A percentile compares a stretch with the other conserved stretches of the same genome.
Evolutionary conservation across 2,797 vertebrate species (phyloP).

Genomic region (Diglossa cyanea): DNA sequence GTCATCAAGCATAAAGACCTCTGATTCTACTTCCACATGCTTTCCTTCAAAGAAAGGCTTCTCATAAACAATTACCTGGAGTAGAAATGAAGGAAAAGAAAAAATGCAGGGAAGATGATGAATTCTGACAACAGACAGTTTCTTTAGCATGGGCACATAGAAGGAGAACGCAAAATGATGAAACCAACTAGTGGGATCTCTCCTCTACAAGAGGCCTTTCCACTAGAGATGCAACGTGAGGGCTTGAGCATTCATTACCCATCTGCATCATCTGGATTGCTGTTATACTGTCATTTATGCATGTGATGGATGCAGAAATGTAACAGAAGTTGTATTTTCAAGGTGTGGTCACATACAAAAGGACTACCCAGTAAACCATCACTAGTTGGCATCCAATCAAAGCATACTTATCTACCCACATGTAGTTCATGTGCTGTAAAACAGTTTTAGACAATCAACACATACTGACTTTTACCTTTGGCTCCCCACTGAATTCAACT

Average conservation of each 20-base stretch:
- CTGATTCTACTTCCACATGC: conserved; percentile 80
- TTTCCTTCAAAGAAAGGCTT: conserved; percentile 89
- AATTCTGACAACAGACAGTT: neutral
- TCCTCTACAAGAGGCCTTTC: neutral
- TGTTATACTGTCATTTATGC: neutral
- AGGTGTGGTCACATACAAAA: neutral
- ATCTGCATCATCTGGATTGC: neutral
- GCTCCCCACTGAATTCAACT: conserved; percentile 86
- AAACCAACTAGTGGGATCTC: neutral
- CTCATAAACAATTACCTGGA: conserved; percentile 87
- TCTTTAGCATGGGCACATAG: neutral
- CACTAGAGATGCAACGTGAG: neutral
- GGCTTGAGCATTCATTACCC: neutral
- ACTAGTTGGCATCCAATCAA: neutral
- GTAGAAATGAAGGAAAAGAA: neutral
- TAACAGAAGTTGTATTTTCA: neutral
- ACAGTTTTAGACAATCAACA: neutral
- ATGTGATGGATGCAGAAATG: neutral
- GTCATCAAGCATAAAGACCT: conserved; percentile 72
- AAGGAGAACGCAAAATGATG: neutral
- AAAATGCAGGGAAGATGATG: neutral
- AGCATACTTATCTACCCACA: neutral
- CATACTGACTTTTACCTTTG: conserved; percentile 81
- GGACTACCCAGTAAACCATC: neutral
- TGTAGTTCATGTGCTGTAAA: neutral